These are phyloP conservation scores for Rhagoletis zephyria DNA, from an alignment of 1,140 invertebrate species.

Conservation along the genomic window DNA sequence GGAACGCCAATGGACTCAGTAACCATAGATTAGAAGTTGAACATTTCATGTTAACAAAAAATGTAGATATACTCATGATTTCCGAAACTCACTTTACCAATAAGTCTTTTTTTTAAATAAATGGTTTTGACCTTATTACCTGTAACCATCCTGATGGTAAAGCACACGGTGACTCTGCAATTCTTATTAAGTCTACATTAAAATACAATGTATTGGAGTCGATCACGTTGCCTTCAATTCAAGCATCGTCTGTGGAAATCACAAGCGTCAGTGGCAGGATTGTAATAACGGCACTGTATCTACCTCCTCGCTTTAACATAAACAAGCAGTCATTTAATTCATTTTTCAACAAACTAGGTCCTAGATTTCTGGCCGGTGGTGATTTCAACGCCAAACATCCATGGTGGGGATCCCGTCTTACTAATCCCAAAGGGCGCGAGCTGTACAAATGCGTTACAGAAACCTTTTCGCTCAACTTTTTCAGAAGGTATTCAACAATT, in stretches of 20 bases:
- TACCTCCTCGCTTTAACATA: too few species aligned
- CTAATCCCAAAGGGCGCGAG: too few species aligned
- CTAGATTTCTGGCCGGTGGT: not conserved
- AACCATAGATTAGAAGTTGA: too few species aligned
- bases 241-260: not conserved
- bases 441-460: too few species aligned
- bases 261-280: not conserved
- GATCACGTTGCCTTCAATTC: constrained; percentile 8
- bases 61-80: not conserved
- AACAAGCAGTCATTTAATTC: not conserved
- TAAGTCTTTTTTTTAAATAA: constrained; percentile 6
- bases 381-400: too few species aligned
- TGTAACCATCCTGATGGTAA: not conserved
- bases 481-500: too few species aligned
- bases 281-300: too few species aligned
- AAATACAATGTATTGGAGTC: not conserved
- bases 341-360: not conserved
- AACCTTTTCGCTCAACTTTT: not conserved
- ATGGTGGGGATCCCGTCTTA: too few species aligned
- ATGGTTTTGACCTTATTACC: not conserved
- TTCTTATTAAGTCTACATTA: too few species aligned
- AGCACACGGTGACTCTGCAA: too few species aligned
- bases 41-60: too few species aligned
- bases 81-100: not conserved
- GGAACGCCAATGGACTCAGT: too few species aligned